Conservation (phyloP, 2,113 vertebrate genomes). For the Aspidoscelis tigris region DNA sequence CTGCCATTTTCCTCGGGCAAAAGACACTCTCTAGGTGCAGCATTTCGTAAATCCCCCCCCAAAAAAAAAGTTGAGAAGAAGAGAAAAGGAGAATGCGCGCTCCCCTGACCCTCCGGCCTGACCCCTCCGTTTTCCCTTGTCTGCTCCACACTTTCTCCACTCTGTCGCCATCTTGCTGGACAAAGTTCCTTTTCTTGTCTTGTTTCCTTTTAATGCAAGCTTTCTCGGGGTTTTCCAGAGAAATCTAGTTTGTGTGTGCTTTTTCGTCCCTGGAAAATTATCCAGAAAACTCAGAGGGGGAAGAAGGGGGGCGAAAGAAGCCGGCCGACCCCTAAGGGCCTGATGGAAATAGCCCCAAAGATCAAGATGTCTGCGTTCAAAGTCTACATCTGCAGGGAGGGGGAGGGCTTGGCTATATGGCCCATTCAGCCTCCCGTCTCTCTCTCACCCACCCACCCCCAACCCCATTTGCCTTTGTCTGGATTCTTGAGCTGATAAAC, state of each 20-base stretch:
- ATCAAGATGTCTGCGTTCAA: slow-evolving; percentile 55
- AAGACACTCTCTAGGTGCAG: slow-evolving; percentile 59
- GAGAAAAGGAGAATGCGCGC: slow-evolving; percentile 57
- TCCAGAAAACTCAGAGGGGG: not conserved
- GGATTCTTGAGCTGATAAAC: slow-evolving; percentile 5
- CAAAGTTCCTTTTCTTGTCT: too few species aligned
- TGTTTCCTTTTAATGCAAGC: too few species aligned
- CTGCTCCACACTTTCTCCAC: not conserved
- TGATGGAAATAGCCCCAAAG: slow-evolving; percentile 42
- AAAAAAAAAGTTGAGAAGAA: slow-evolving; percentile 51
- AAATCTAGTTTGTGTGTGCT: too few species aligned
- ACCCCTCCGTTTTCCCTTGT: slow-evolving; percentile 26
- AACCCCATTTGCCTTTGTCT: not conserved
- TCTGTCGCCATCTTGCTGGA: too few species aligned
- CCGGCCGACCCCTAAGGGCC: slow-evolving; percentile 25
- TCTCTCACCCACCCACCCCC: not conserved
- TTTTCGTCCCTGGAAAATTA: too few species aligned
- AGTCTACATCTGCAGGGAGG: slow-evolving; percentile 46
- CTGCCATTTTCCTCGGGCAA: slow-evolving; percentile 65
- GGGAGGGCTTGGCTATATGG: slow-evolving; percentile 22
- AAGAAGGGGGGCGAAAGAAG: not conserved
- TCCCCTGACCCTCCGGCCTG: slow-evolving; percentile 26
- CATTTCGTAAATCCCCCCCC: too few species aligned
- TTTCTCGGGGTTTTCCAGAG: too few species aligned
- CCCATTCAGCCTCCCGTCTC: slow-evolving; percentile 15